Percentiles rank a stretch among this genome's conserved stretches.
These are phyloP conservation scores for Scelioninae gen. 2 DNA, from an alignment of 2,888 invertebrate species.

Conservation along the genomic window DNA sequence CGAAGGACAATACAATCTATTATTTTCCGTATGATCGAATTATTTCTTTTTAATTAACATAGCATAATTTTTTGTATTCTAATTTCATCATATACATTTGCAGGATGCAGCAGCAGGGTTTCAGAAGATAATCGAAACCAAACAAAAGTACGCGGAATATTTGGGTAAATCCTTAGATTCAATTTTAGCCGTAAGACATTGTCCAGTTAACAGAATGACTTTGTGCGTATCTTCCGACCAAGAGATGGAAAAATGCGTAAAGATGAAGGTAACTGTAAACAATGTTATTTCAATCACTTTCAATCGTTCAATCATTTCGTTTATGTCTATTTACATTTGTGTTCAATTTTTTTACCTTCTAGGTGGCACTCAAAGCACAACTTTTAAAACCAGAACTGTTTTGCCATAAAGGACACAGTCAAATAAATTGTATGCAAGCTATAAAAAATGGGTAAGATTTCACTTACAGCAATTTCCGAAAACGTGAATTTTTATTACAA, in stretches of 20 bases:
- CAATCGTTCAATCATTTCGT: too few species aligned
- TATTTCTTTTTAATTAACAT: too few species aligned
- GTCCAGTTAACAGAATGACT: conserved; percentile 89
- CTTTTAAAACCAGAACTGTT: conserved; percentile 87
- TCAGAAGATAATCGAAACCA: conserved; percentile 81
- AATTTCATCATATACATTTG: too few species aligned
- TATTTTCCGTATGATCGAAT: conserved; percentile 87
- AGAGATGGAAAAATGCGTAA: conserved; percentile 93
- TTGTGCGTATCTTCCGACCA: conserved; percentile 93
- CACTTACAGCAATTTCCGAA: not conserved
- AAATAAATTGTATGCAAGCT: conserved; percentile 90
- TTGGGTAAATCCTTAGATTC: conserved; percentile 82
- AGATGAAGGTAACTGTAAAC: conserved; percentile 88
- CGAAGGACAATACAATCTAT: conserved; percentile 83
- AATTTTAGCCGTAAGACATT: conserved; percentile 86
- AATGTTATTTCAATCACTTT: too few species aligned
- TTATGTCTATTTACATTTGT: too few species aligned
- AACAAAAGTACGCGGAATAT: conserved; percentile 86
- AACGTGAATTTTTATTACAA: too few species aligned
- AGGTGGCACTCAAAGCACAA: conserved; percentile 92
- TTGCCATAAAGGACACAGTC: conserved; percentile 89
- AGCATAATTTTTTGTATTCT: too few species aligned
- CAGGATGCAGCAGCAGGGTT: conserved; percentile 86
- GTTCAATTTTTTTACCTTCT: too few species aligned
- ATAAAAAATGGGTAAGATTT: conserved; percentile 75